phyloP scores from a whole-genome alignment of 1,140 invertebrate species.

The Aphelinus atriplicis region DNA sequence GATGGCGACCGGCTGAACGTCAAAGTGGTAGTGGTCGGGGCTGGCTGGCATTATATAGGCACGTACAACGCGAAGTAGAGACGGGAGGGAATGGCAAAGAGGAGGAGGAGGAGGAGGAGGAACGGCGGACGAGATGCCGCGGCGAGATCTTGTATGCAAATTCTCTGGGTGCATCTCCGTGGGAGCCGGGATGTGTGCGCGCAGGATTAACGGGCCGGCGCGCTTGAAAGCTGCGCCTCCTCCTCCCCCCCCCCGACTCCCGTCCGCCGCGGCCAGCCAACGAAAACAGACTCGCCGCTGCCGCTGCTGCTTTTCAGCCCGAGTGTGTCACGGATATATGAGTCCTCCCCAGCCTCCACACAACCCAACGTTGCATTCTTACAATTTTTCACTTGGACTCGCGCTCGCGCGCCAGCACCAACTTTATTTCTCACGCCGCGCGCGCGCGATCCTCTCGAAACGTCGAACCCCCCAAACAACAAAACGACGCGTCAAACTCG shows the following conservation, averaged over 20 bases:
- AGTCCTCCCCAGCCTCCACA: not conserved
- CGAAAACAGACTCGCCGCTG: too few species aligned
- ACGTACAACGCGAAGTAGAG: slow-evolving; percentile 11
- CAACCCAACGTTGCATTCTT: not conserved
- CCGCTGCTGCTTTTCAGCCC: slow-evolving; percentile 20
- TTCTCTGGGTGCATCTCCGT: slow-evolving; percentile 66
- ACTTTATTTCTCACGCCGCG: too few species aligned
- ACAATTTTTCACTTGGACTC: slow-evolving; percentile 26
- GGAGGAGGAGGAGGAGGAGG: slow-evolving; percentile 37
- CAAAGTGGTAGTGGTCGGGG: slow-evolving; percentile 19
- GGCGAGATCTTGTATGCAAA: slow-evolving; percentile 67
- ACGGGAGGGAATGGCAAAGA: slow-evolving; percentile 29
- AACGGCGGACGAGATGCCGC: slow-evolving; percentile 53
- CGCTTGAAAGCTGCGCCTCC: slow-evolving; percentile 56
- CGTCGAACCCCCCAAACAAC: too few species aligned
- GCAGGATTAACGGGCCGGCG: slow-evolving; percentile 67
- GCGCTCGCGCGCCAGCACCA: not conserved
- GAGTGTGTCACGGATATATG: slow-evolving; percentile 23
- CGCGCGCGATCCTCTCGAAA: too few species aligned
- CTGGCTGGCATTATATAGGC: slow-evolving; percentile 19
- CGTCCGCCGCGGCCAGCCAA: too few species aligned
- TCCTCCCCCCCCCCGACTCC: too few species aligned
- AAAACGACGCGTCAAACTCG: too few species aligned
- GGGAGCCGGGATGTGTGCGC: slow-evolving; percentile 64
- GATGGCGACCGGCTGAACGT: slow-evolving; percentile 44